Evolutionary conservation across 2,888 invertebrate genomes (phyloP).

Genomic region (Teinopalpus imperialis): DNA sequence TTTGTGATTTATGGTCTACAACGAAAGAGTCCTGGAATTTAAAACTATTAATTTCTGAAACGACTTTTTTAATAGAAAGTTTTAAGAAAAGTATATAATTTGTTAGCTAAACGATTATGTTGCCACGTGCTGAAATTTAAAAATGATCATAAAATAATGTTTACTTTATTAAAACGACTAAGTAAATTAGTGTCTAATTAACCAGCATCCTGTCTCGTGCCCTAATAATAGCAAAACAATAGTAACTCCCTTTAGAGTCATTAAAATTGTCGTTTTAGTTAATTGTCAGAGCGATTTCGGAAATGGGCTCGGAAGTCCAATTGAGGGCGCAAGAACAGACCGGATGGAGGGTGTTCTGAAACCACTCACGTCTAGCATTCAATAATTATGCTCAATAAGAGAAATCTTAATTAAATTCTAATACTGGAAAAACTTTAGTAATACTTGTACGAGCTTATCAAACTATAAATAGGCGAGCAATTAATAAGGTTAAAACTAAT

Average conservation of each 20-base stretch:
- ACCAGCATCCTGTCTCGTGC: slow-evolving; percentile 78
- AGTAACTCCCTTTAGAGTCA: slow-evolving; percentile 61
- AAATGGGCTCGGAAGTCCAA: slow-evolving; percentile 79
- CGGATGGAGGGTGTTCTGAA: slow-evolving; percentile 74
- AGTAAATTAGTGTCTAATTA: slow-evolving; percentile 74
- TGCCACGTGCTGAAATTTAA: slow-evolving; percentile 21
- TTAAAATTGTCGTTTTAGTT: slow-evolving; percentile 59
- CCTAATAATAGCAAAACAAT: slow-evolving; percentile 78
- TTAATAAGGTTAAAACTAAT: no score
- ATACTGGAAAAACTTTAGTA: no score
- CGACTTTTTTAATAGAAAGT: no score
- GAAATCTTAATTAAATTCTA: no score
- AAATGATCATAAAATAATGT: slow-evolving; percentile 32
- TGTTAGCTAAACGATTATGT: no score
- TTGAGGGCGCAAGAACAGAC: slow-evolving; percentile 69
- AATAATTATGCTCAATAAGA: slow-evolving; percentile 39
- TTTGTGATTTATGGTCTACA: no score
- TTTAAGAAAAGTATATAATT: no score
- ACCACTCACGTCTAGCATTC: slow-evolving; percentile 48
- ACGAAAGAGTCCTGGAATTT: no score
- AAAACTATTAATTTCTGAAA: no score
- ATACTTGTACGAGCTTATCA: no score
- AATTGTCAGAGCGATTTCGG: slow-evolving; percentile 68
- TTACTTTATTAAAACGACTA: slow-evolving; percentile 47
- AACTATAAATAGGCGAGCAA: no score